These are phyloP conservation scores for Parapristionchus giblindavisi DNA, from an alignment of 2,888 invertebrate species.

Conservation along the genomic window DNA sequence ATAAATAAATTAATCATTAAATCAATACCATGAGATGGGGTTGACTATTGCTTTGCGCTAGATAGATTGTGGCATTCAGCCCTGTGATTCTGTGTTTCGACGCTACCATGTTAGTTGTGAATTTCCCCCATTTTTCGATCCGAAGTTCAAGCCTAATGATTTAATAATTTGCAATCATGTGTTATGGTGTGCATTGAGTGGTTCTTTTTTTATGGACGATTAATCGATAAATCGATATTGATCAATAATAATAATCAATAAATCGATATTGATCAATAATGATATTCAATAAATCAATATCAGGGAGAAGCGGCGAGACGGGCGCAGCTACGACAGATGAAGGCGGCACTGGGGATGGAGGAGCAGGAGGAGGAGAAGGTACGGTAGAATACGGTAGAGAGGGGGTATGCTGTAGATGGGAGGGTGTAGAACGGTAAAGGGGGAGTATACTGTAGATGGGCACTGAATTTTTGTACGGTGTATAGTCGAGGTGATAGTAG, in stretches of 20 bases:
- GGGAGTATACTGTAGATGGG: background rate
- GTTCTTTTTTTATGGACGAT: background rate
- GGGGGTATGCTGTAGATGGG: background rate
- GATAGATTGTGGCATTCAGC: too few species aligned
- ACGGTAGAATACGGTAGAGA: background rate
- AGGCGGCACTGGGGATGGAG: slow-evolving; percentile 79
- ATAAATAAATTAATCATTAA: too few species aligned
- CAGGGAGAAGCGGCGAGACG: slow-evolving; percentile 69
- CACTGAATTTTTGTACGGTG: background rate
- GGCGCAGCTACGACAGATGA: slow-evolving; percentile 78
- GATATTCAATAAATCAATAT: too few species aligned
- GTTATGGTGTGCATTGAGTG: background rate
- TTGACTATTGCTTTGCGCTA: too few species aligned
- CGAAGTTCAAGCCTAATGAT: background rate
- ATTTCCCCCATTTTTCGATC: background rate
- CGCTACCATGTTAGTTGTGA: too few species aligned
- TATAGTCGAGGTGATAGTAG: background rate
- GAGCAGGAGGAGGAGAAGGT: slow-evolving; percentile 50
- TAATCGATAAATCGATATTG: too few species aligned
- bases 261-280: too few species aligned
- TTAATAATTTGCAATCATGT: background rate
- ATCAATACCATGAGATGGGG: too few species aligned
- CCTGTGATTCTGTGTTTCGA: too few species aligned
- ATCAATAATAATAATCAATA: too few species aligned
- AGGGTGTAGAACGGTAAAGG: background rate